phyloP scores from a whole-genome alignment of 2,797 vertebrate genomes.

The Nyctibius grandis region DNA sequence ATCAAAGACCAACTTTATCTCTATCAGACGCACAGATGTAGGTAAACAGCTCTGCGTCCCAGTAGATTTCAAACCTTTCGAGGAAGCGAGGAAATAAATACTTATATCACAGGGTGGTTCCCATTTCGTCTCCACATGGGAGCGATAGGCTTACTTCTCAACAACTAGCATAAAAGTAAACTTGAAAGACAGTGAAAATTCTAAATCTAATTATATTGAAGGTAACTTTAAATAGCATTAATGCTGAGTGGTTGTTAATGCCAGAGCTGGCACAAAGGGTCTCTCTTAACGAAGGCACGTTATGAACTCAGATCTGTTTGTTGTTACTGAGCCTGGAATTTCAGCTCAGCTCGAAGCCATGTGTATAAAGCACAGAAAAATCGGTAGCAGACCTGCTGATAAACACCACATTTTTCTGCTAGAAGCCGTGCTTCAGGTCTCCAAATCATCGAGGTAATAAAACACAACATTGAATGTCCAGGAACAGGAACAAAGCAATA shows the following conservation, averaged over 20 bases:
- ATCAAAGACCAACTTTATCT: constrained; percentile 52
- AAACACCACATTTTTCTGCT: neutral
- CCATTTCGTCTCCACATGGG: neutral
- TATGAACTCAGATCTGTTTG: constrained; percentile 40
- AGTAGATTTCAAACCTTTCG: neutral
- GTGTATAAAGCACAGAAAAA: constrained; percentile 11
- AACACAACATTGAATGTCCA: neutral
- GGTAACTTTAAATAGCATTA: neutral
- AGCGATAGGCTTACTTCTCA: neutral
- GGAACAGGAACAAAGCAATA: constrained; percentile 13
- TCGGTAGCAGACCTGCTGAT: constrained; percentile 30
- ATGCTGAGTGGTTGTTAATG: constrained; percentile 4
- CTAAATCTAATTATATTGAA: neutral
- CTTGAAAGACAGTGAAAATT: neutral
- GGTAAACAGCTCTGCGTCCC: constrained; percentile 23
- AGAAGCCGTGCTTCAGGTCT: neutral
- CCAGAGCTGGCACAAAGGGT: constrained; percentile 25
- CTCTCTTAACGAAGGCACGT: neutral
- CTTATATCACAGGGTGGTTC: neutral
- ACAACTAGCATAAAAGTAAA: neutral
- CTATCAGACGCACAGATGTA: constrained; percentile 1
- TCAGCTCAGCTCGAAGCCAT: constrained; percentile 19
- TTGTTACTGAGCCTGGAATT: constrained; percentile 47
- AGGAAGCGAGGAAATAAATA: constrained; percentile 20
- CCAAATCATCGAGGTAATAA: constrained; percentile 5